These are phyloP conservation scores for Hippocampus barbouri DNA, from an alignment of 2,113 vertebrate species.

Conservation along the genomic window DNA sequence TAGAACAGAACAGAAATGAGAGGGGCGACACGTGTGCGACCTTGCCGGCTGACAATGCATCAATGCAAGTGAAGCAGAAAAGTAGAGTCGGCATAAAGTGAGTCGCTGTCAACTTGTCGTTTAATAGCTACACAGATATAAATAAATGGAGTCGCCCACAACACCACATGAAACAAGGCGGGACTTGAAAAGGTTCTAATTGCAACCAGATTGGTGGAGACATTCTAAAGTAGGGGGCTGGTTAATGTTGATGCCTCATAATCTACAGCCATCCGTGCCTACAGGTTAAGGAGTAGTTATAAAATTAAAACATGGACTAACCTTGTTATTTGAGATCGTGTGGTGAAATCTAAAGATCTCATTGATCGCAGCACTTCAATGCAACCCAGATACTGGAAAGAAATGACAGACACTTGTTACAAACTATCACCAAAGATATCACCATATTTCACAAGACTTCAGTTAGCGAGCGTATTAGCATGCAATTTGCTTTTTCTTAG, in stretches of 20 bases:
- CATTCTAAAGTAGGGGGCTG: background rate
- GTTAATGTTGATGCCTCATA: background rate
- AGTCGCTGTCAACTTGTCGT: slow-evolving; percentile 41
- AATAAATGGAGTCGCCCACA: slow-evolving; percentile 6
- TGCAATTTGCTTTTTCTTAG: no score
- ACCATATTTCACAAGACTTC: background rate
- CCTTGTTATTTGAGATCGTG: slow-evolving; percentile 79
- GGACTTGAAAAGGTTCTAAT: slow-evolving; percentile 1
- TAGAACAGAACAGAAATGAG: background rate
- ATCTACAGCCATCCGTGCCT: background rate
- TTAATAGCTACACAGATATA: slow-evolving; percentile 36
- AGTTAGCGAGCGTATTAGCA: background rate
- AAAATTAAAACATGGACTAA: slow-evolving; percentile 34
- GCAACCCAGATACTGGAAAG: slow-evolving; percentile 77
- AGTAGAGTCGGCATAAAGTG: slow-evolving; percentile 62
- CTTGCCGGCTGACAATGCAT: slow-evolving; percentile 11
- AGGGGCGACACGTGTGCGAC: slow-evolving; percentile 10
- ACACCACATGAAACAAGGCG: background rate
- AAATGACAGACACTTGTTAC: slow-evolving; percentile 13
- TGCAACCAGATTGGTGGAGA: background rate
- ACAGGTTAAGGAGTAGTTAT: background rate
- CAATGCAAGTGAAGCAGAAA: slow-evolving; percentile 62
- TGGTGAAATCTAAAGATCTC: slow-evolving; percentile 80
- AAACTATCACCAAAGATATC: background rate
- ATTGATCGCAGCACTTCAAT: slow-evolving; percentile 79